A percentile compares a stretch with the other conserved stretches of the same genome.
These are phyloP conservation scores for Zaprionus ghesquierei DNA, from an alignment of 1,140 invertebrate genomes.

Conservation along the genomic window DNA sequence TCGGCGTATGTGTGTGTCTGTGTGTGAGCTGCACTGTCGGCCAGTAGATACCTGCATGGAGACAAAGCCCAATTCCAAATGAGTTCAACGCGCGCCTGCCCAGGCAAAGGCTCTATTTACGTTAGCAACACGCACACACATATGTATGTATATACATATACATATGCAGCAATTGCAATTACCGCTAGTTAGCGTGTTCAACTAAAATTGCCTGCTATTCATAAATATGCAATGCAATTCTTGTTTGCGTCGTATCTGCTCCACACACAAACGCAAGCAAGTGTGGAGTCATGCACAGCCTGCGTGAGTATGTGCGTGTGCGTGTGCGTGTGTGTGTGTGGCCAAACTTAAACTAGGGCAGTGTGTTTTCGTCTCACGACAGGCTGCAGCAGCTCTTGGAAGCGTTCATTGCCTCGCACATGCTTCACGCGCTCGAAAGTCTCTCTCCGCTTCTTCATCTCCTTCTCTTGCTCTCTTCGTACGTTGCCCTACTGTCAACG, in stretches of 20 bases:
- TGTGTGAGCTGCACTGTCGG: slow-evolving; percentile 27
- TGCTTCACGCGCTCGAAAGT: slow-evolving; percentile 27
- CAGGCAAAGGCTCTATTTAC: slow-evolving; percentile 64
- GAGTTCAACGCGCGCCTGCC: slow-evolving; percentile 67
- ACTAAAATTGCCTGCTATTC: slow-evolving; percentile 47
- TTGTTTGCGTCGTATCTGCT: slow-evolving; percentile 8
- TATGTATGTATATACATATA: neutral
- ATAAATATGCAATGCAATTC: slow-evolving; percentile 59
- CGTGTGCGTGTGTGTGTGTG: slow-evolving; percentile 20
- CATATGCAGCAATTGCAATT: neutral
- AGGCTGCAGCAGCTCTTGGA: slow-evolving; percentile 53
- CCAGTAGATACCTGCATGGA: slow-evolving; percentile 68
- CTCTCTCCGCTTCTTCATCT: too few species aligned
- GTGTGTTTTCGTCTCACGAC: slow-evolving; percentile 75
- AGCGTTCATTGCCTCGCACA: slow-evolving; percentile 42
- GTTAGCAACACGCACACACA: slow-evolving; percentile 14
- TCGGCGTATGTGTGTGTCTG: slow-evolving; percentile 19
- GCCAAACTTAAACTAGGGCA: slow-evolving; percentile 77
- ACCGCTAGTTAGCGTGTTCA: slow-evolving; percentile 36
- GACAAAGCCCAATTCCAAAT: slow-evolving; percentile 43
- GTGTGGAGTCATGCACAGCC: slow-evolving; percentile 5
- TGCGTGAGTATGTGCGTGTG: slow-evolving; percentile 1
- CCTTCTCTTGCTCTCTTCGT: neutral
- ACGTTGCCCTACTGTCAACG: slow-evolving; percentile 9
- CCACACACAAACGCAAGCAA: neutral